Evolutionary conservation across 2,888 invertebrate genomes (phyloP).

Genomic region (Lymantria monacha): DNA sequence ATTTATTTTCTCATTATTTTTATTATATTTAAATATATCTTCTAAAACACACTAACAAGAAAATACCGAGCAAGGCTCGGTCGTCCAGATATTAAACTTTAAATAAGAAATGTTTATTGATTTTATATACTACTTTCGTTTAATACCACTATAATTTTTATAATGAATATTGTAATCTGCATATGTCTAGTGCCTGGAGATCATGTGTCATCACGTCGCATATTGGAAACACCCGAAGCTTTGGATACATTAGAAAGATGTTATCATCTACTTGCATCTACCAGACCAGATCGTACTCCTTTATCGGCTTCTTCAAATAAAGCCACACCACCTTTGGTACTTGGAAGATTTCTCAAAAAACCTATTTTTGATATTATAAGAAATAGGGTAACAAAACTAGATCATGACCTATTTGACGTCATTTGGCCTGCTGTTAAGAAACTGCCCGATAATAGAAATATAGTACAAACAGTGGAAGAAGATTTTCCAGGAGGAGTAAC

Average conservation of each 20-base stretch:
- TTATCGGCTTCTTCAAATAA: conserved; percentile 83
- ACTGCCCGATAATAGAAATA: conserved; percentile 82
- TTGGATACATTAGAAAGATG: conserved; percentile 89
- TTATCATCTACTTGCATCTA: conserved; percentile 86
- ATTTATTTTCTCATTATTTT: no score
- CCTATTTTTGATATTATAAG: conserved; percentile 89
- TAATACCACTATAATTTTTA: background rate
- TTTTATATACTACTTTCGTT: background rate
- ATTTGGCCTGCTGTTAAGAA: conserved; percentile 95
- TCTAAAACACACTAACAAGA: no score
- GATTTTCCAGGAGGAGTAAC: conserved; percentile 89
- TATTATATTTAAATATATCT: no score
- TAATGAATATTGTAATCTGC: conserved; percentile 22
- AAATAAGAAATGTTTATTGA: conserved; percentile 7
- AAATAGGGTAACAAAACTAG: conserved; percentile 88
- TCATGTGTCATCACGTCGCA: conserved; percentile 87
- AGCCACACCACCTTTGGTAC: conserved; percentile 76
- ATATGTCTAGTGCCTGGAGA: conserved; percentile 86
- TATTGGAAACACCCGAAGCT: conserved; percentile 86
- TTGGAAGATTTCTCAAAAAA: conserved; percentile 89
- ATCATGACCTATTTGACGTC: conserved; percentile 93
- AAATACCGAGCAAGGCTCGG: no score
- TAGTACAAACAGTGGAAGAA: conserved; percentile 83
- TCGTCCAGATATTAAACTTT: conserved; percentile 8
- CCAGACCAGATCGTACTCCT: conserved; percentile 80